Conservation (phyloP, 2,113 vertebrate genomes). For the Dipodomys spectabilis region DNA sequence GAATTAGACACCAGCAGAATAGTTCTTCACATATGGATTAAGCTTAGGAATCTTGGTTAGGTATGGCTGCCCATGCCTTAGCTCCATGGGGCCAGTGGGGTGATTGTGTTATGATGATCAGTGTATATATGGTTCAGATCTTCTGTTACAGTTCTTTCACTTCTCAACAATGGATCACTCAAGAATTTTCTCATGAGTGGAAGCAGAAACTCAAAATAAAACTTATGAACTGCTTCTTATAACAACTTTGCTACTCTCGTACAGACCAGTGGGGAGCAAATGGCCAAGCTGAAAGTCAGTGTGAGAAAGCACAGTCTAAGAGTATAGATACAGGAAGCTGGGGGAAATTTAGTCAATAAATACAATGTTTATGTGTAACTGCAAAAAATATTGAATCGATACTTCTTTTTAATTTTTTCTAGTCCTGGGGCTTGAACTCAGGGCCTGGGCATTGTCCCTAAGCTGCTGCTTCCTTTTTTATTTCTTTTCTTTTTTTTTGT, state of each 20-base stretch:
- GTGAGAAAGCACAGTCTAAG: background rate
- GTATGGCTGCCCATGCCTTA: background rate
- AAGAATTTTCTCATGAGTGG: background rate
- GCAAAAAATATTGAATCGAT: background rate
- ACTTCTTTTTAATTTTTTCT: background rate
- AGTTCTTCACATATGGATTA: background rate
- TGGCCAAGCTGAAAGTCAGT: background rate
- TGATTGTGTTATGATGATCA: too few relatives aligned
- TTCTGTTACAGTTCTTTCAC: background rate
- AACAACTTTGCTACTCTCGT: background rate
- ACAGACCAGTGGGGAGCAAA: background rate
- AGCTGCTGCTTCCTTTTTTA: too few relatives aligned
- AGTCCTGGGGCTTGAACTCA: too few relatives aligned
- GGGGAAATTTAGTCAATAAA: background rate
- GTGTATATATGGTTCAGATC: background rate
- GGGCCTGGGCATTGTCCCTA: too few relatives aligned
- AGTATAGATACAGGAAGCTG: background rate
- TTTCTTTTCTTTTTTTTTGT: too few relatives aligned
- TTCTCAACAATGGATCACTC: background rate
- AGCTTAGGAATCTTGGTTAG: background rate
- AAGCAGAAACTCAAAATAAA: background rate
- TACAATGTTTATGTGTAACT: background rate
- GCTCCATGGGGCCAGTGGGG: rapidly evolving
- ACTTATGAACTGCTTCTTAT: background rate
- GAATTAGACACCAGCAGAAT: background rate